phyloP scores from a whole-genome alignment of 2,113 vertebrate genomes.

The Phrynocephalus versicolor region DNA sequence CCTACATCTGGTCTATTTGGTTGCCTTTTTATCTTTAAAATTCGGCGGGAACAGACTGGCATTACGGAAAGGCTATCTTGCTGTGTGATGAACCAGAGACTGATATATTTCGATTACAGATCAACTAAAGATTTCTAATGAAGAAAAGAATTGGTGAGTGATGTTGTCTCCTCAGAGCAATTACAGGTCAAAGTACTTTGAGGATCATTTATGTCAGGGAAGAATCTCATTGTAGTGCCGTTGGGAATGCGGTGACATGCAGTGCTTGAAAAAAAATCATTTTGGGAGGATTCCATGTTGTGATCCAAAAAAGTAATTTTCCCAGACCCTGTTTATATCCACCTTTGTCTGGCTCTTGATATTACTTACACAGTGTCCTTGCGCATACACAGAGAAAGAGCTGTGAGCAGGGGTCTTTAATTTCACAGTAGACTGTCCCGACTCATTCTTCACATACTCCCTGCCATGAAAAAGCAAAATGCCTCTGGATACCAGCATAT shows the following conservation, averaged over 20 bases:
- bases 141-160: neutral
- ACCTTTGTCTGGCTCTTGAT: neutral
- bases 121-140: neutral
- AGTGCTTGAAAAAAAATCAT: too few species aligned
- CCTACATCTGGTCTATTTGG: neutral
- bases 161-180: neutral
- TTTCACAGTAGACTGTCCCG: neutral
- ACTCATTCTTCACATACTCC: neutral
- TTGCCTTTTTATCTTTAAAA: neutral
- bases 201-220: neutral
- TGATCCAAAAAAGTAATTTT: too few species aligned
- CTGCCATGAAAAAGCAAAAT: too few species aligned
- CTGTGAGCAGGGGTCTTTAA: neutral
- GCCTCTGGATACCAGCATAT: too few species aligned
- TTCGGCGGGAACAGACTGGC: neutral
- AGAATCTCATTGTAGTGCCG: neutral
- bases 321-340: too few species aligned
- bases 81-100: fast-evolving
- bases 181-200: neutral
- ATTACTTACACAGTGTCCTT: neutral
- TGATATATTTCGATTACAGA: neutral
- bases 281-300: too few species aligned
- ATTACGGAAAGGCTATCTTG: neutral
- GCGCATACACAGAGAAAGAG: neutral
- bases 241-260: neutral